A percentile compares a stretch with the other conserved stretches of the same genome.
Conservation (phyloP, 35 echinoderm and acorn worm genomes). For the Nesometra sesokonis region DNA sequence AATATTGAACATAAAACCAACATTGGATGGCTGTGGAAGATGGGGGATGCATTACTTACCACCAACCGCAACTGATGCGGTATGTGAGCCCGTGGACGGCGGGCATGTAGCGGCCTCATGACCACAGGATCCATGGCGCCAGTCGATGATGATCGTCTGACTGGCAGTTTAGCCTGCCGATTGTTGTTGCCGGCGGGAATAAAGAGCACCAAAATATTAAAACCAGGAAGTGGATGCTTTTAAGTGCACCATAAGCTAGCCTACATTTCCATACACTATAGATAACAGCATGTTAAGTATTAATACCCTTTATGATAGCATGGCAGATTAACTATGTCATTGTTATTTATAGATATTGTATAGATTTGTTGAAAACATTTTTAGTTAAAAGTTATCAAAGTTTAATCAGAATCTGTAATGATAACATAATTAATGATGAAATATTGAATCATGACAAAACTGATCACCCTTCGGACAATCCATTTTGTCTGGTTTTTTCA, state of each 20-base stretch:
- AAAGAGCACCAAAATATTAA: not conserved
- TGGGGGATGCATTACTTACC: not conserved
- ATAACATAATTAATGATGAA: too few relatives aligned
- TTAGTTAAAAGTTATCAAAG: too few relatives aligned
- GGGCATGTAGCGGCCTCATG: conserved; percentile 5
- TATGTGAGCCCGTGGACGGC: not conserved
- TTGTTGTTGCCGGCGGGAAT: not conserved
- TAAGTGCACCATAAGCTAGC: not conserved
- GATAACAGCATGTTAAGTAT: too few relatives aligned
- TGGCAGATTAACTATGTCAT: too few relatives aligned
- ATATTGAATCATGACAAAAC: too few relatives aligned
- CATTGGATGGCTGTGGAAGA: not conserved
- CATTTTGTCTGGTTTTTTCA: too few relatives aligned
- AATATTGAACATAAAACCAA: too few relatives aligned
- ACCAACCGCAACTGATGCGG: not conserved
- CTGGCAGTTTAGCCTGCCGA: not conserved
- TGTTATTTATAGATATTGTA: not conserved
- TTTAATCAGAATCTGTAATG: too few relatives aligned
- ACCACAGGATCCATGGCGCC: not conserved
- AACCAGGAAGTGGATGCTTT: not conserved
- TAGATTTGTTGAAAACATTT: too few relatives aligned
- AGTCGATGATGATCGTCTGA: not conserved
- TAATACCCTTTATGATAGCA: too few relatives aligned
- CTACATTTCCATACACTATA: not conserved
- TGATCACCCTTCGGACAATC: too few relatives aligned